Base-by-base conservation (phyloP, 2,888 invertebrate species). In the Watsonalla binaria region DNA sequence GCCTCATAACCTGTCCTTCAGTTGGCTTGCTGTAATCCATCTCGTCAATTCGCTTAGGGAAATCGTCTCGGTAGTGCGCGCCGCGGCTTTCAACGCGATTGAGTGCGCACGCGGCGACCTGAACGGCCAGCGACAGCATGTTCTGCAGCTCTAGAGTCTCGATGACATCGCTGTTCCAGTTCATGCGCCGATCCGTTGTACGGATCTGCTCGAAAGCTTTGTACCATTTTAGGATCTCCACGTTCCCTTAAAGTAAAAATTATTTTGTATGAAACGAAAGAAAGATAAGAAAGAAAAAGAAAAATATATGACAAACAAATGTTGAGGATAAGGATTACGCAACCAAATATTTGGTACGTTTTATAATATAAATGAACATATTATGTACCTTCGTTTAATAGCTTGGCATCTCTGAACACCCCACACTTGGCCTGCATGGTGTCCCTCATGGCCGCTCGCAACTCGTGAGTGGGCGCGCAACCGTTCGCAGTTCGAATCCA, bases 51-150 rank as follows among this genome's bases (percentile, higher is more conserved):
- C 99, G 92, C n/a, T 89, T 90, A 70, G 96, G 96, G 80, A 93
- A 98, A 85, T 99, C 99, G 80, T 99, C 99, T 54, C 99, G 93
- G 45, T 98, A 98, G 82, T 99, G 99, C 4, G 99, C 99, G n/a
- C 99, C 99, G 57, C 99, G 93, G 54, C 98, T 98, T 86, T 99
- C 99, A 63, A 96, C 97, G 47, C 99, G 93, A 65, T 96, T 96
- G 81, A 96, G 96, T 2, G 99, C 99, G 5, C 93, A 93, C 34
- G 94, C 93, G 56, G 98, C 97, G 7, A 88, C 85, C 63, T 97
- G 97, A 63, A 96, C 90, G 0, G 99, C 97, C 70, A 96, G 95
- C 52, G 97, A 87, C 92, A 99, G 93, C 76, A 99, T 93, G 83
- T 99, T 99, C 90, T 99, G 99, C 55, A 99, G 92, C 82, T 99